A percentile compares a stretch with the other conserved stretches of the same genome.
Evolutionary conservation across 2,888 invertebrate genomes (phyloP).

Genomic region (Monopis laevigella): DNA sequence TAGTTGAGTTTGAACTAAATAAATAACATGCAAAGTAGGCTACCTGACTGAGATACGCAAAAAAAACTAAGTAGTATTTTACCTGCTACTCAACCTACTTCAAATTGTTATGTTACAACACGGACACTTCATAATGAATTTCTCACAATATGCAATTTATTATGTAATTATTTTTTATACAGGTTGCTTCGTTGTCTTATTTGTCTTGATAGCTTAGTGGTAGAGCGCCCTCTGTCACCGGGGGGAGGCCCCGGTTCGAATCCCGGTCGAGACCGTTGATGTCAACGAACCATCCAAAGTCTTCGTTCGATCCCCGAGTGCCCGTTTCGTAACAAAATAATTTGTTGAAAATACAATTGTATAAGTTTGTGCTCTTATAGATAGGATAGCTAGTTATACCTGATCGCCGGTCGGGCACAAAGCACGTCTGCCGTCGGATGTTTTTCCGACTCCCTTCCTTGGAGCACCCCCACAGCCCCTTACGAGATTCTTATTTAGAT

Average conservation of each 20-base stretch:
- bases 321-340: background rate
- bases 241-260: slow-evolving; percentile 63
- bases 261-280: slow-evolving; percentile 63
- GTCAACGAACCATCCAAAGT: slow-evolving; percentile 29
- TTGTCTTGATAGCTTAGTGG: slow-evolving; percentile 67
- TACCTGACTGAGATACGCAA: too few relatives aligned
- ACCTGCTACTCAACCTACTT: too few relatives aligned
- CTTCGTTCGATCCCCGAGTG: background rate
- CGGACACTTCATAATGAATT: background rate
- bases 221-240: slow-evolving; percentile 50
- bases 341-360: background rate
- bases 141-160: too few relatives aligned
- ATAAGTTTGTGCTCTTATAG: slow-evolving; percentile 4
- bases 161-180: too few relatives aligned
- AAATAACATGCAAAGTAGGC: too few relatives aligned
- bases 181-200: slow-evolving; percentile 45
- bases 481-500: slow-evolving; percentile 68
- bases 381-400: slow-evolving; percentile 7
- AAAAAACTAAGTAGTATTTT: background rate
- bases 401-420: slow-evolving; percentile 11
- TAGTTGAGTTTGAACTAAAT: too few relatives aligned
- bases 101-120: background rate
- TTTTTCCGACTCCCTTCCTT: slow-evolving; percentile 36
- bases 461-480: slow-evolving; percentile 50
- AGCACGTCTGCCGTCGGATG: slow-evolving; percentile 33